Evolutionary conservation across 2,113 vertebrate genomes (phyloP).

Genomic region (Dipodomys ordii): DNA sequence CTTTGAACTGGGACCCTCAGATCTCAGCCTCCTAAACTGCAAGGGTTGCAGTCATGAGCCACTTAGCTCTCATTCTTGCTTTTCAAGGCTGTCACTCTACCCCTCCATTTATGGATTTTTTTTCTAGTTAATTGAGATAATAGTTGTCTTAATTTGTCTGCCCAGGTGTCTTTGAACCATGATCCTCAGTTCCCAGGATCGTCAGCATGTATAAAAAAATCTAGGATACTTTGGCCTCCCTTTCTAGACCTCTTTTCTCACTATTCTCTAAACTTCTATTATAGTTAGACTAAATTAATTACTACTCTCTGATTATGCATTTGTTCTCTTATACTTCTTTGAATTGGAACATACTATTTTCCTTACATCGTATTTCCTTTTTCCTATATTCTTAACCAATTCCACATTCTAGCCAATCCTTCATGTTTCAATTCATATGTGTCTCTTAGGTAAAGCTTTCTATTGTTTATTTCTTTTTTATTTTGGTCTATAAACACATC

Average conservation of each 20-base stretch:
- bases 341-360: not conserved
- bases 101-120: no score
- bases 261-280: not conserved
- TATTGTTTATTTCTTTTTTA: constrained; percentile 5
- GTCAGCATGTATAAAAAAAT: not conserved
- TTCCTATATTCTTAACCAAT: not conserved
- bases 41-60: no score
- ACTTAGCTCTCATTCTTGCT: no score
- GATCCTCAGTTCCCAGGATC: no score
- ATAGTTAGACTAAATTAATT: not conserved
- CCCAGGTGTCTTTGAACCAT: no score
- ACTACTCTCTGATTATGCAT: not conserved
- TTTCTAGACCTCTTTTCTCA: not conserved
- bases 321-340: not conserved
- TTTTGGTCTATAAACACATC: constrained; percentile 16
- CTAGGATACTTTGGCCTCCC: not conserved
- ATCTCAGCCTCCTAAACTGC: no score
- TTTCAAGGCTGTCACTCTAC: no score
- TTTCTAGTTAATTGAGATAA: no score
- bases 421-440: not conserved
- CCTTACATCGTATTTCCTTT: not conserved
- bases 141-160: no score
- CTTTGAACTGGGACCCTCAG: no score
- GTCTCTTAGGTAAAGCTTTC: not conserved
- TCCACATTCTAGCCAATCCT: not conserved